phyloP scores from a whole-genome alignment of 2,797 vertebrate genomes.

The Semaprochilodus insignis region DNA sequence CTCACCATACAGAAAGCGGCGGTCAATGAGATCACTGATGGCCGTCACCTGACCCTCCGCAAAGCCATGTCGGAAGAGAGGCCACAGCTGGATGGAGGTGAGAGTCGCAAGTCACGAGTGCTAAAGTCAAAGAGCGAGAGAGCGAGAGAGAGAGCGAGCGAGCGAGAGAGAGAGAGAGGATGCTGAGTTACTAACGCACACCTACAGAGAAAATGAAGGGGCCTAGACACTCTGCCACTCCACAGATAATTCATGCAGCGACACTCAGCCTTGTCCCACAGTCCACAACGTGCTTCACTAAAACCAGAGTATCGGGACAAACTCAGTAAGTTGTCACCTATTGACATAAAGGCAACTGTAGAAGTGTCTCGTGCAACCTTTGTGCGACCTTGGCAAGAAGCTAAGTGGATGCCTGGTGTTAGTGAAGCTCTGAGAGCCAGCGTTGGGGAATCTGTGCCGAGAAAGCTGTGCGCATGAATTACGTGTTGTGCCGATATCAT shows the following conservation, averaged over 20 bases:
- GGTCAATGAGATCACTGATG: constrained; percentile 94
- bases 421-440: constrained; percentile 53
- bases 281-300: constrained; percentile 67
- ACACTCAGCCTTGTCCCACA: constrained; percentile 62
- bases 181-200: constrained; percentile 81
- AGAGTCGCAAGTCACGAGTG: constrained; percentile 74
- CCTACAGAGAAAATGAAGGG: constrained; percentile 65
- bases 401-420: constrained; percentile 47
- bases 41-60: constrained; percentile 96
- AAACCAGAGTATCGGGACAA: constrained; percentile 59
- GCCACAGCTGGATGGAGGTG: constrained; percentile 92
- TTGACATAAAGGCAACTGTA: no score
- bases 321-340: not conserved
- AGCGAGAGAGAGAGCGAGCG: constrained; percentile 59
- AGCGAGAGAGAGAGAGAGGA: constrained; percentile 55
- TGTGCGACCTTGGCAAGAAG: not conserved
- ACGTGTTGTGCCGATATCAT: constrained; percentile 65
- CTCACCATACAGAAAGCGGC: constrained; percentile 97
- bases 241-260: constrained; percentile 73
- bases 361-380: not conserved
- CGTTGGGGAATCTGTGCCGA: constrained; percentile 60
- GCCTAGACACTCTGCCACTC: constrained; percentile 63
- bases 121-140: constrained; percentile 65
- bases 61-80: constrained; percentile 98
- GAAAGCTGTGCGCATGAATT: constrained; percentile 73